Evolutionary conservation across 2,797 vertebrate species (phyloP), one percentile per base, ranked within the genome.

Genomic region (Staurois parvus): DNA sequence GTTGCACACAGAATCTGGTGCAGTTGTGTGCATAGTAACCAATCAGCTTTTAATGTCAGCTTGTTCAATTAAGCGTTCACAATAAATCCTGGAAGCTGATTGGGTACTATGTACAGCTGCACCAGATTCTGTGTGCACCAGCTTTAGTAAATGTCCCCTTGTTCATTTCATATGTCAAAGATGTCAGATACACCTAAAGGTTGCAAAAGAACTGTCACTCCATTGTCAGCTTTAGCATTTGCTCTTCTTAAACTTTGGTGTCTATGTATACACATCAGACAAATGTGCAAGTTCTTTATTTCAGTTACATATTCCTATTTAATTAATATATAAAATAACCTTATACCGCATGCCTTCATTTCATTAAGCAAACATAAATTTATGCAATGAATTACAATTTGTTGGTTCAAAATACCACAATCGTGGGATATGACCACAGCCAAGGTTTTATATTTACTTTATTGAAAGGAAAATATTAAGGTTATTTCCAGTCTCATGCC

Each of bases 401-500:
- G n/a, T 29, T n/a, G 42, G 30, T 69, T 70, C 2, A 28, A 80
- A 70, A 70, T 59, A 15, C 59, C 69, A 68, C 26, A 48, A 37
- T 42, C 32, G 26, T 72, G 67, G 29, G 26, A 77, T 78, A 29
- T 64, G 74, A 82, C 67, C 15, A 52, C 52, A 73, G 66, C 19
- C 48, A 29, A 73, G 62, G 29, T 37, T 19, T 73, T 79, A 48
- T 52, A 72, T 45, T 12, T 24, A 67, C 81, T 76, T 83, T 79
- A 79, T 42, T 66, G 73, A 52, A 85, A 79, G 48, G 19, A 77
- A 81, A 83, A 87, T 84, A 75, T 75, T 84, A 42, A 83, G 76
- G 68, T 75, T 83, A 87, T 69, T 79, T 34, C 32, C 59, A 87
- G 85, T 84, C 85, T 83, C 85, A 69, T 87, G 81, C 70, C 81